Evolutionary conservation across 2,113 vertebrate genomes (phyloP).

Genomic region (Crotalus helleri): DNA sequence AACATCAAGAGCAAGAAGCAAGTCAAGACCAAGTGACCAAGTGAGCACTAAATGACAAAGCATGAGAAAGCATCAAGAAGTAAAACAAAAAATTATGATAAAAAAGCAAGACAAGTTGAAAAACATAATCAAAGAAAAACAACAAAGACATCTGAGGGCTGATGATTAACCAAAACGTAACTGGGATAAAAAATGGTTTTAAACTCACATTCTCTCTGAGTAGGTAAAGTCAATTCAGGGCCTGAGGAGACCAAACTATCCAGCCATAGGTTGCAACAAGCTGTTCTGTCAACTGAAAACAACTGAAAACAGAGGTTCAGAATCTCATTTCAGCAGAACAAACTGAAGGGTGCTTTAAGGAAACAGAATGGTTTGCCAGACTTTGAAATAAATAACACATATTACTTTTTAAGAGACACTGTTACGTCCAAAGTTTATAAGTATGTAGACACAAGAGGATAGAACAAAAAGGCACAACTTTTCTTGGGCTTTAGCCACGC

Average conservation of each 20-base stretch:
- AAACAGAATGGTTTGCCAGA: background rate
- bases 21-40: background rate
- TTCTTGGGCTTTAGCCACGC: background rate
- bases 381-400: background rate
- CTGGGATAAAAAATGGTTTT: background rate
- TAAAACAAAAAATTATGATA: background rate
- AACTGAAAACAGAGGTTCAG: background rate
- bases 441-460: background rate
- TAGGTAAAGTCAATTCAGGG: background rate
- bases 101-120: background rate
- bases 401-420: background rate
- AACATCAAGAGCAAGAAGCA: background rate
- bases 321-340: background rate
- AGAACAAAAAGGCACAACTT: background rate
- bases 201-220: background rate
- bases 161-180: background rate
- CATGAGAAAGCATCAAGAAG: background rate
- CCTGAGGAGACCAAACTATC: background rate
- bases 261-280: background rate
- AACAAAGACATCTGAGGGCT: background rate
- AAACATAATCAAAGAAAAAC: background rate
- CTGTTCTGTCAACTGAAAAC: background rate
- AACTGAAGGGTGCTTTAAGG: background rate
- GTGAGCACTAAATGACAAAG: background rate
- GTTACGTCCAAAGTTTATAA: background rate